Base-by-base conservation (phyloP, 2,888 invertebrate genomes). In the Aporophyla nigra region DNA sequence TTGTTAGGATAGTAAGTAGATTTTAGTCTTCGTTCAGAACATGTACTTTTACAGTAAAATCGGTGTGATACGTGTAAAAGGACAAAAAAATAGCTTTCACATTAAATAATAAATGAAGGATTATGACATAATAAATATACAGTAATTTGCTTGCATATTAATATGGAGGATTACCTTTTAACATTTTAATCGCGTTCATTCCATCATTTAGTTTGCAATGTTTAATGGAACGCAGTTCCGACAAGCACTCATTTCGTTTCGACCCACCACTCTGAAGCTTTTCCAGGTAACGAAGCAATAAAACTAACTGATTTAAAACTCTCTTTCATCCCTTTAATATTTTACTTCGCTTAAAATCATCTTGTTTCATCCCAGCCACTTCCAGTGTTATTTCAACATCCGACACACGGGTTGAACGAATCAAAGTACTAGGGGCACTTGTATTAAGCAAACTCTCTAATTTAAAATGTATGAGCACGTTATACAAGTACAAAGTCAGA, bases 381-480 rank as follows among this genome's bases (percentile, higher is more conserved):
- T 85, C 82, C 66, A 84, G 71, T 73, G 71, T 73, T 75, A 84
- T 76, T 85, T 87, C 84, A 81, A 83, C 80, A 84, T 81, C 80
- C 75, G 24, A 87, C 84, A 86, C 76, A 89, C 84, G 80, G 80
- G 72, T 84, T 80, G 81, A 78, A 77, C 70, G 83, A 84, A 67
- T 87, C 78, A 75, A 80, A 82, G 71, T 83, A 78, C 84, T 80
- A 69, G 67, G 71, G 82, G 83, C 81, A 86, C 86, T 90, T 86
- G 86, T 90, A 89, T 88, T 89, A 88, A 90, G 88, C 86, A 90
- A 92, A 91, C 89, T 90, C 84, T 70, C 85, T 91, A 84, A 91
- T 91, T 90, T 90, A 91, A 91, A 90, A 92, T 92, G 87, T 90
- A 92, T 91, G 90, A 87, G 79, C 78, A 82, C 74, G 74, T 70